Conservation (phyloP, 2,113 vertebrate species). For the Microtus richardsoni region DNA sequence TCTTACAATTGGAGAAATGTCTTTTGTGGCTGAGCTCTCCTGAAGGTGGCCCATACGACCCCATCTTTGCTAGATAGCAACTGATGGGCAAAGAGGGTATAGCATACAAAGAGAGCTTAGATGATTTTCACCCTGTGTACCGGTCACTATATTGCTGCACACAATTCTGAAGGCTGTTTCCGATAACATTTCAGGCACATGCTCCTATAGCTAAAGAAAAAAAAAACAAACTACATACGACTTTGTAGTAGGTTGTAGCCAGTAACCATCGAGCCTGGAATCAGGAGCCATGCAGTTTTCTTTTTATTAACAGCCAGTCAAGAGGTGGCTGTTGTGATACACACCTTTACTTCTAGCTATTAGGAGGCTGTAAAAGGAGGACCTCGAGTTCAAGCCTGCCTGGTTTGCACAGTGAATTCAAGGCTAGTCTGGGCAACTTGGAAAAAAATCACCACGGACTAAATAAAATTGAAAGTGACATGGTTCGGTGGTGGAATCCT, state of each 20-base stretch:
- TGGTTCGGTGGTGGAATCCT: not conserved
- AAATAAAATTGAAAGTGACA: not conserved
- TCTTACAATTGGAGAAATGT: not conserved
- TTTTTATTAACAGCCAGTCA: not conserved
- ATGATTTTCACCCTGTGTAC: not conserved
- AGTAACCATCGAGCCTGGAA: not conserved
- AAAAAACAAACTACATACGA: not conserved
- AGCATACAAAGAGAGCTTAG: not conserved
- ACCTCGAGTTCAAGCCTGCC: not conserved
- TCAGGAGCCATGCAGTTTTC: not conserved
- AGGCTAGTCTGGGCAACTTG: not conserved
- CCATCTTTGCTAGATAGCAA: not conserved
- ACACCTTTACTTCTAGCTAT: not conserved
- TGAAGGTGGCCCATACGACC: fast-evolving
- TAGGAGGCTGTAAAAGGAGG: not conserved
- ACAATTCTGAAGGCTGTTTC: not conserved
- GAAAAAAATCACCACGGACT: not conserved
- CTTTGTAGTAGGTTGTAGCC: not conserved
- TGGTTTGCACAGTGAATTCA: not conserved
- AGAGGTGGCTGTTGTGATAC: not conserved
- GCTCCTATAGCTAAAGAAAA: not conserved
- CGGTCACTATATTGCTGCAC: not conserved
- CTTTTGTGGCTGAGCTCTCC: not conserved
- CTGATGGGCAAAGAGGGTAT: not conserved
- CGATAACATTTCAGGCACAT: not conserved